Conservation (phyloP, 2,797 vertebrate genomes). For the Pseudomugil tenellus region DNA sequence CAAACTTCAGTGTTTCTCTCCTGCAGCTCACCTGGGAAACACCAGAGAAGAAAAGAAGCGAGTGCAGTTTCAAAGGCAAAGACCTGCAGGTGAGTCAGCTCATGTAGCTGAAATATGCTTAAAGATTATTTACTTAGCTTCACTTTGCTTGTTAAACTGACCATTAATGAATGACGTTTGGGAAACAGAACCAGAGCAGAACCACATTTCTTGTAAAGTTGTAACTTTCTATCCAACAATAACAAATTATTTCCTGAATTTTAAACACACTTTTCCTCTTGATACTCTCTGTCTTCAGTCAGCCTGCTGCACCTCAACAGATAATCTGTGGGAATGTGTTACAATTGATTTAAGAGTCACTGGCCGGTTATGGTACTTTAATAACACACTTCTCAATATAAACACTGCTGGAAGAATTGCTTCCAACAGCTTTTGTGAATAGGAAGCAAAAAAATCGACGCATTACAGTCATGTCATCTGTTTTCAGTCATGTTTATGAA, state of each 20-base stretch:
- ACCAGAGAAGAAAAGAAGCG: slow-evolving; percentile 87
- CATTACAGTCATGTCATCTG: neutral
- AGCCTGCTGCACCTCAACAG: neutral
- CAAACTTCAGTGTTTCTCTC: slow-evolving; percentile 39
- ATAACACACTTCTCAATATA: neutral
- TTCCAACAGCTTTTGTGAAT: neutral
- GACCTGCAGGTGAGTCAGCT: slow-evolving; percentile 86
- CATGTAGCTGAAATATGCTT: slow-evolving; percentile 21
- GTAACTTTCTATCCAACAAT: slow-evolving; percentile 54
- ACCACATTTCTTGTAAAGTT: slow-evolving; percentile 50
- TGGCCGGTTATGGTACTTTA: neutral
- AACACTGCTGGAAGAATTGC: neutral
- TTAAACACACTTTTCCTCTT: slow-evolving; percentile 29
- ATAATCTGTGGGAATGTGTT: neutral
- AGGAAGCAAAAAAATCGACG: neutral
- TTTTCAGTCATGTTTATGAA: neutral
- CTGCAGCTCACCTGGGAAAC: slow-evolving; percentile 90
- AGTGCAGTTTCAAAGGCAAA: slow-evolving; percentile 97
- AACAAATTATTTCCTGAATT: slow-evolving; percentile 49
- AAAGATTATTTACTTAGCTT: slow-evolving; percentile 30
- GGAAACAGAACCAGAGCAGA: slow-evolving; percentile 31
- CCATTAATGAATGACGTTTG: slow-evolving; percentile 25
- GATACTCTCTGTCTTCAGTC: slow-evolving; percentile 14
- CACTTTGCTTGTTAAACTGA: slow-evolving; percentile 22
- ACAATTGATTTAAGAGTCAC: too few species aligned